These are phyloP conservation scores for Mionectes macconnelli DNA, from an alignment of 2,113 vertebrate genomes.

Conservation along the genomic window DNA sequence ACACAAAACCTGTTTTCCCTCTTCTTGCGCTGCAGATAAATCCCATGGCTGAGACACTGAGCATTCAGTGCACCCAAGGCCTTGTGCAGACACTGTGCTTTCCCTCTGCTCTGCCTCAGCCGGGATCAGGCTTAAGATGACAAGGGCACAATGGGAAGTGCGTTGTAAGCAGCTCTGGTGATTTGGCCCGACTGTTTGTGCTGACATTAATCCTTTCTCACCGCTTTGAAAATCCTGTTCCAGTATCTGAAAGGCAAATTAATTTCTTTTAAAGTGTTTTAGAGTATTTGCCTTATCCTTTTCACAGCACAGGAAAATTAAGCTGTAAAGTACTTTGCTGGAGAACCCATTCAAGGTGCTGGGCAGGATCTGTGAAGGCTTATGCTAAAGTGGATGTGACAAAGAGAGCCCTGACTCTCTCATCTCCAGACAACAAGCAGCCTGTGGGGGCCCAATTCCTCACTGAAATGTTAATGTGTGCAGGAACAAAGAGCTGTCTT, in stretches of 20 bases:
- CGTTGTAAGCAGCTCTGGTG: constrained; percentile 13
- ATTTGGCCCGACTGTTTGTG: not conserved
- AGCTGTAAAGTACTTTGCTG: constrained; percentile 32
- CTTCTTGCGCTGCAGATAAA: not conserved
- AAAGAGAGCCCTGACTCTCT: not conserved
- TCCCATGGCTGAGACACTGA: not conserved
- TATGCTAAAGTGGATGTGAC: not conserved
- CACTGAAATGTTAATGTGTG: not conserved
- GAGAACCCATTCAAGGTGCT: not conserved
- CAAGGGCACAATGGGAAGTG: constrained; percentile 12
- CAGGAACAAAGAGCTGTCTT: not conserved
- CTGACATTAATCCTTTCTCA: constrained; percentile 42
- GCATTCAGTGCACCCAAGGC: accelerated
- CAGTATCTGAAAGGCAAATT: constrained; percentile 44
- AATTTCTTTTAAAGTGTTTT: constrained; percentile 25
- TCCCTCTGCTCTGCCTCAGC: not conserved
- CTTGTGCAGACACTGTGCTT: accelerated
- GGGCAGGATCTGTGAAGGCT: not conserved
- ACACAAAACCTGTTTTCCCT: not conserved
- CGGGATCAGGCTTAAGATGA: not conserved
- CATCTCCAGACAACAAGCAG: not conserved
- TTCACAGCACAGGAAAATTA: not conserved
- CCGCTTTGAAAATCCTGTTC: not conserved
- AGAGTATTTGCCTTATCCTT: not conserved
- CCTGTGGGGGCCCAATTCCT: not conserved